These are phyloP conservation scores for Psammodynastes pulverulentus DNA, from an alignment of 2,113 vertebrate species.

Conservation along the genomic window DNA sequence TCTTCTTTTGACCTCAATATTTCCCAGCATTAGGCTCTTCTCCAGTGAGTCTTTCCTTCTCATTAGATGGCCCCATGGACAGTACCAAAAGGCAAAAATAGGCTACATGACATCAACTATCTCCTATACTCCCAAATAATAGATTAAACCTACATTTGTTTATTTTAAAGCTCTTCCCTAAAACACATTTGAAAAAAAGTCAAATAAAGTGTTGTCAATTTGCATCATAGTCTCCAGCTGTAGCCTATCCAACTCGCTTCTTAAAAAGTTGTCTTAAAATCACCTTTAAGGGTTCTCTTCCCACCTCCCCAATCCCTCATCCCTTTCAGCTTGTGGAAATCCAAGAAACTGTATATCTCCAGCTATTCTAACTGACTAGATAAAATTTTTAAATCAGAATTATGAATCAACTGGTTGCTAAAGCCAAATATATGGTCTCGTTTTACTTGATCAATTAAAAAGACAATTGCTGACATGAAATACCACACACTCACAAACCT, in stretches of 20 bases:
- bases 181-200: background rate
- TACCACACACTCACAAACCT: constrained; percentile 1
- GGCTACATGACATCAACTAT: background rate
- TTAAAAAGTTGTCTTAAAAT: background rate
- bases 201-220: background rate
- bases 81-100: too few relatives aligned
- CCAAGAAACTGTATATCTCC: background rate
- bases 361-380: background rate
- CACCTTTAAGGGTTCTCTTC: background rate
- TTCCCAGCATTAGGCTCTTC: too few relatives aligned
- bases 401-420: background rate
- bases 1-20: too few relatives aligned
- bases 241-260: too few relatives aligned
- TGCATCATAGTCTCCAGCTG: background rate
- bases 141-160: background rate
- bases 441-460: constrained; percentile 27
- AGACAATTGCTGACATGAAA: background rate
- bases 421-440: background rate
- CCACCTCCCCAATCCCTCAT: background rate
- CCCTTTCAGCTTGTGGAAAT: background rate
- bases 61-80: too few relatives aligned
- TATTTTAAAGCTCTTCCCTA: background rate
- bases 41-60: too few relatives aligned
- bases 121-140: background rate
- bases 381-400: constrained; percentile 13